Percentiles rank a stretch among this genome's conserved stretches.
phyloP scores from a whole-genome alignment of 2,888 invertebrate species.

The Ichneumon xanthorius region DNA sequence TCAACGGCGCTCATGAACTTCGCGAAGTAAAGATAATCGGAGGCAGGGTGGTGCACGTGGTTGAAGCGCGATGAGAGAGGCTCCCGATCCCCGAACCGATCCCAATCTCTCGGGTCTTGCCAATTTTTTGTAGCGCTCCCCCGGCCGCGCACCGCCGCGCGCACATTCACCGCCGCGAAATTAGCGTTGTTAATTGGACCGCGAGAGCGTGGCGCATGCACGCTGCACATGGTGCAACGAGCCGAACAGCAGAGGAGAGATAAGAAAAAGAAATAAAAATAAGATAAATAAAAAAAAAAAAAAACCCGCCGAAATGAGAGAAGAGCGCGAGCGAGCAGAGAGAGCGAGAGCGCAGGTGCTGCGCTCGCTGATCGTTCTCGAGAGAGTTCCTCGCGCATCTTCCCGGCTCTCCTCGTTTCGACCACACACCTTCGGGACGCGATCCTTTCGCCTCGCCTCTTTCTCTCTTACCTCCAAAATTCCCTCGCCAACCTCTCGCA shows the following conservation, averaged over 20 bases:
- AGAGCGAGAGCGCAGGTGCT: conserved; percentile 56
- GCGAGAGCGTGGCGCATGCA: conserved; percentile 66
- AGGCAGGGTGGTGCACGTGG: conserved; percentile 34
- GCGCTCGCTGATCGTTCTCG: conserved; percentile 59
- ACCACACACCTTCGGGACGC: conserved; percentile 40
- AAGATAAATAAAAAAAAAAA: neutral
- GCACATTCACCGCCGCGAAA: conserved; percentile 66
- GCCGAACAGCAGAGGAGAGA: conserved; percentile 21
- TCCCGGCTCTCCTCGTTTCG: conserved; percentile 28
- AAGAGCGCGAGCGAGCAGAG: conserved; percentile 36
- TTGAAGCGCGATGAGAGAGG: conserved; percentile 42
- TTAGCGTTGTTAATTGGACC: conserved; percentile 74
- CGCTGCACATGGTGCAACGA: conserved; percentile 62
- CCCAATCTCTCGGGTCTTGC: conserved; percentile 57
- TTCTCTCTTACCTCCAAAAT: conserved; percentile 40
- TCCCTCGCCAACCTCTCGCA: conserved; percentile 48
- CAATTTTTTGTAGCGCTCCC: conserved; percentile 40
- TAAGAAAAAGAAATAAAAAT: neutral
- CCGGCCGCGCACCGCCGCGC: conserved; percentile 34
- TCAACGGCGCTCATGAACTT: neutral
- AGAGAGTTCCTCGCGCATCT: conserved; percentile 61
- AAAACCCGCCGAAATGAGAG: conserved; percentile 9
- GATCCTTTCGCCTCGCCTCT: conserved; percentile 39
- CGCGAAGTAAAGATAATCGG: conserved; percentile 46
- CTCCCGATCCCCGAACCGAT: conserved; percentile 38